These are phyloP conservation scores for Euspilapteryx auroguttella DNA, from an alignment of 2,888 invertebrate species.

Conservation along the genomic window DNA sequence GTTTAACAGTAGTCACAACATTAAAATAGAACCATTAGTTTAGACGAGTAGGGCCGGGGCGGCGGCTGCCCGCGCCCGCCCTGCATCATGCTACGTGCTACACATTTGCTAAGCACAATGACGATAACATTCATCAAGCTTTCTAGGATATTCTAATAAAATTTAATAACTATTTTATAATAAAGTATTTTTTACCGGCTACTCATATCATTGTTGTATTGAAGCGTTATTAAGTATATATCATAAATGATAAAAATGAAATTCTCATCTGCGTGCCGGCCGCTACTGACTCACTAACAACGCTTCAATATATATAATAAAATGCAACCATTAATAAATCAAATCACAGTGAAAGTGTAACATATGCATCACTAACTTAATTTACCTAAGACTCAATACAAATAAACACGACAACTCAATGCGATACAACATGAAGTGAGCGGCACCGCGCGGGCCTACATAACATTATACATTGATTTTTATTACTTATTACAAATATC, in stretches of 20 bases:
- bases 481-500: conserved; percentile 45
- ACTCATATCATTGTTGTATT: conserved; percentile 44
- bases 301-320: conserved; percentile 16
- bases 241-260: too few relatives aligned
- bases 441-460: conserved; percentile 20
- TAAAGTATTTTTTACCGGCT: conserved; percentile 38
- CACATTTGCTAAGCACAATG: conserved; percentile 57
- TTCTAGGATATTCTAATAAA: conserved; percentile 37
- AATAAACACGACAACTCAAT: conserved; percentile 34
- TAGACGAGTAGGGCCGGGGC: too few relatives aligned
- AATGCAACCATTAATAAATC: conserved; percentile 42
- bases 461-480: conserved; percentile 43
- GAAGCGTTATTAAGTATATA: conserved; percentile 50
- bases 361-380: conserved; percentile 51
- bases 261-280: too few relatives aligned
- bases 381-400: conserved; percentile 43
- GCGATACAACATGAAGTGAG: conserved; percentile 19
- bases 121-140: conserved; percentile 57
- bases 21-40: too few relatives aligned
- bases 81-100: too few relatives aligned
- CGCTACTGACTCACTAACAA: conserved; percentile 11
- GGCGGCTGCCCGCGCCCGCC: too few relatives aligned
- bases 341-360: conserved; percentile 55
- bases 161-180: conserved; percentile 34
- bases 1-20: too few relatives aligned